Conservation (phyloP, 1,140 invertebrate genomes). For the Papilio xuthus region DNA sequence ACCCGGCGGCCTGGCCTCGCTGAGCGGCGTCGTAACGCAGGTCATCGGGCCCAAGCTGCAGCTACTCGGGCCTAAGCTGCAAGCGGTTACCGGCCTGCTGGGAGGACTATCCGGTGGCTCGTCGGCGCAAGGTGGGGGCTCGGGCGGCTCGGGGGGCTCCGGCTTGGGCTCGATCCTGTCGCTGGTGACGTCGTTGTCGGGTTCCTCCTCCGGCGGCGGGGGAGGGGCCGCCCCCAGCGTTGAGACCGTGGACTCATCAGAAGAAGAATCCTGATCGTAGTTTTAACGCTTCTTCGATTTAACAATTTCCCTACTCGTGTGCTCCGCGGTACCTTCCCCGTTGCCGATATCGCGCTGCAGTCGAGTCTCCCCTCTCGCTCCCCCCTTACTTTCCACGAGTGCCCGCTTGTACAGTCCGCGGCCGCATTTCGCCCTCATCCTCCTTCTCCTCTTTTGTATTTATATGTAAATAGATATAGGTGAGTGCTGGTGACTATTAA, state of each 20-base stretch:
- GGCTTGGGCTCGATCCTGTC: constrained; percentile 70
- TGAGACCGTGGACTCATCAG: constrained; percentile 74
- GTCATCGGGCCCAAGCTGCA: constrained; percentile 84
- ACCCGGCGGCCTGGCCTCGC: constrained; percentile 67
- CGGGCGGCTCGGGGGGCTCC: constrained; percentile 62
- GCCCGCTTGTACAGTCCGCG: constrained; percentile 61
- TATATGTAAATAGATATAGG: constrained; percentile 80
- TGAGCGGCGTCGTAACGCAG: constrained; percentile 80
- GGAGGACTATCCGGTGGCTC: constrained; percentile 80
- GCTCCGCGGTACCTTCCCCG: constrained; percentile 23
- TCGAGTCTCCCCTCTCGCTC: constrained; percentile 30
- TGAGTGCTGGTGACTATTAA: constrained; percentile 75
- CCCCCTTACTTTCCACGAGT: constrained; percentile 34
- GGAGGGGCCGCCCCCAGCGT: constrained; percentile 69
- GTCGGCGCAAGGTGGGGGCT: constrained; percentile 58
- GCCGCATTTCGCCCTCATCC: constrained; percentile 39
- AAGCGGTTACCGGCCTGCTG: constrained; percentile 81
- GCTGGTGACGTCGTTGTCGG: constrained; percentile 74
- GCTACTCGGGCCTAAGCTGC: constrained; percentile 80
- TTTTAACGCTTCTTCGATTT: not conserved
- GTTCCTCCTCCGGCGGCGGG: constrained; percentile 70
- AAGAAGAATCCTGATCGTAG: constrained; percentile 58
- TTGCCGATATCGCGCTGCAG: constrained; percentile 30
- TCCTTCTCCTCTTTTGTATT: constrained; percentile 61
- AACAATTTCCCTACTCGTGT: not conserved